Evolutionary conservation across 2,113 vertebrate species (phyloP), one percentile per base, ranked within the genome.

Genomic region (Eolophus roseicapilla): DNA sequence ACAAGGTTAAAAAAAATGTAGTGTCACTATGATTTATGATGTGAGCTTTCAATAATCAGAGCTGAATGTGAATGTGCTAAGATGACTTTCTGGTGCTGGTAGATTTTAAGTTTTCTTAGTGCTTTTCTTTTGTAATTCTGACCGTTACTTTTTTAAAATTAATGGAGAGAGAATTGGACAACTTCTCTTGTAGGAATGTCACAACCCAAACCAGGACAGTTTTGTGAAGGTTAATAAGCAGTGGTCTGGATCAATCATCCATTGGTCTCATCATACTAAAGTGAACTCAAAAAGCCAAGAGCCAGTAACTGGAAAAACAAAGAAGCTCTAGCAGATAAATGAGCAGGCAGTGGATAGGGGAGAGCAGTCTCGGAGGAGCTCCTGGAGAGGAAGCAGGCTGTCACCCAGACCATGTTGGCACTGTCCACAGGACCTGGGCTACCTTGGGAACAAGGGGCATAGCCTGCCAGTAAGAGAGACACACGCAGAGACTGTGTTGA

Each of bases 101-200:
- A 89, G 65, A 60, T 82, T 78, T 92, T 52, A 70, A 73, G 88
- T 93, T 97, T 53, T 83, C 86, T 93, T 89, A 50, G 43, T 87
- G 43, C 77, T 94, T 92, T 85, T 49, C 71, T 77, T 92, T 76
- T 86, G 67, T 70, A 37, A 74, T 88, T 88, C 82, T 46, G 63
- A 85, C 67, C 2, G 0, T 92, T 37, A 8, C 23, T 86, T 43
- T 86, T 70, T 68, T 75, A 81, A 92, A 86, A 86, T 92, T 85
- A 91, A 87, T n/a, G 33, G 86, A 27, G 39, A 49, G 47, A 73
- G 41, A 85, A 79, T 47, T 57, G 41, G 19, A 14, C 17, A 82
- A 2, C 52, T 85, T 67, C 39, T 92, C 44, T 52, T 31, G 28
- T 31, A 49, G 31, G 28, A 82, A 31, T 10, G 24, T 82, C 69